Conservation (phyloP, 2,888 invertebrate species). For the Drosophila eohydei region DNA sequence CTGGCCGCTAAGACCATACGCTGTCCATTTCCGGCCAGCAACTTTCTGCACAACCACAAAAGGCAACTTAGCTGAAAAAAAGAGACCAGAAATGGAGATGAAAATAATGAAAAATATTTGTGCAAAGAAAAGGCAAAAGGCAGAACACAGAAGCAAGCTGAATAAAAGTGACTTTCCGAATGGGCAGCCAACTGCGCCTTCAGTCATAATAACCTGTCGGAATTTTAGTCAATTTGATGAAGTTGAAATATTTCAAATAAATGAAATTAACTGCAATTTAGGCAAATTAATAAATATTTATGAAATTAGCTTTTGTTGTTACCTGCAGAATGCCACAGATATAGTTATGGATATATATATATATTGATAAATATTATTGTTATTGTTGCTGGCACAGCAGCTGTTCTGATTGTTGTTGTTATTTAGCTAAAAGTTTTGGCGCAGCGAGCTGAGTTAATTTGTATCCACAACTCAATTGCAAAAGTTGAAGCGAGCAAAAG, state of each 20-base stretch:
- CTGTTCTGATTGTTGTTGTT: conserved; percentile 40
- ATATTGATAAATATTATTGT: neutral
- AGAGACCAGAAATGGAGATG: conserved; percentile 1
- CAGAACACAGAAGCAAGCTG: conserved; percentile 15
- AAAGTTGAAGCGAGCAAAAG: conserved; percentile 78
- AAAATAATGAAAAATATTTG: conserved; percentile 58
- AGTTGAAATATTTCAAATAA: conserved; percentile 1
- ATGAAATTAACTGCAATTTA: neutral
- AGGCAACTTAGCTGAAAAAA: conserved; percentile 33
- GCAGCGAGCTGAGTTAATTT: conserved; percentile 79
- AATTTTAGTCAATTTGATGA: neutral
- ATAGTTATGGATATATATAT: conserved; percentile 29
- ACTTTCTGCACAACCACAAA: conserved; percentile 65
- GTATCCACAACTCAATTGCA: conserved; percentile 80
- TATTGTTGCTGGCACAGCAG: conserved; percentile 40
- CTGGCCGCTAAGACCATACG: conserved; percentile 14
- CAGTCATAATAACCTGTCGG: neutral
- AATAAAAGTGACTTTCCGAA: conserved; percentile 27
- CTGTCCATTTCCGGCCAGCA: conserved; percentile 67
- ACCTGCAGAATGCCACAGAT: neutral
- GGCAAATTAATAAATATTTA: neutral
- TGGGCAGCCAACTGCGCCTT: conserved; percentile 17
- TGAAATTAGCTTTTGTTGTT: neutral
- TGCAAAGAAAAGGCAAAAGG: conserved; percentile 38
- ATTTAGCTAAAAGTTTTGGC: conserved; percentile 68